Evolutionary conservation across 2,113 vertebrate genomes (phyloP).

Genomic region (Chlamydotis undulata): DNA sequence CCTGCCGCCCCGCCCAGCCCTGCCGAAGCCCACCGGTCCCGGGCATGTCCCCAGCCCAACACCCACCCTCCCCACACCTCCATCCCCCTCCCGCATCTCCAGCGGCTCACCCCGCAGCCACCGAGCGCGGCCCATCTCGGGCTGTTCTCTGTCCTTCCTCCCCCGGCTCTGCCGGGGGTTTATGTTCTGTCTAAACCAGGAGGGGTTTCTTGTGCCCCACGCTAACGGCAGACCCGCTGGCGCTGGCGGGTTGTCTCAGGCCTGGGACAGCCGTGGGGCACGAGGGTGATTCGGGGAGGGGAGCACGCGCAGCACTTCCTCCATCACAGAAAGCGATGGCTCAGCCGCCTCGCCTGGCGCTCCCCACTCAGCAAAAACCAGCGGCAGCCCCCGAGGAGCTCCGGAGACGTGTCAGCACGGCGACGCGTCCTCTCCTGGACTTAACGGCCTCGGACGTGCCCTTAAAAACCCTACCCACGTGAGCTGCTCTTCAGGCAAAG

Average conservation of each 20-base stretch:
- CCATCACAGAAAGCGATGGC: not conserved
- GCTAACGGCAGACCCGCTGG: no score
- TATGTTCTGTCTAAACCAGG: not conserved
- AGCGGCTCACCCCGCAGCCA: no score
- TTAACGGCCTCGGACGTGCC: rapidly evolving
- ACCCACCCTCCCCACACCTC: not conserved
- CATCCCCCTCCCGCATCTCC: not conserved
- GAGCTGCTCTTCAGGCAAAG: rapidly evolving
- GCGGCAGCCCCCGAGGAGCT: not conserved
- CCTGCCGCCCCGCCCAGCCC: not conserved
- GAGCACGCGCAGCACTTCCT: no score
- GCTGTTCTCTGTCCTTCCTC: not conserved
- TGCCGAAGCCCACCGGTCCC: not conserved
- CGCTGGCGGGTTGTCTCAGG: no score
- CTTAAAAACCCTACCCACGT: rapidly evolving
- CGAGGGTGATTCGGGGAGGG: no score
- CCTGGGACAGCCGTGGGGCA: no score
- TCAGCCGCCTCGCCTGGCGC: not conserved
- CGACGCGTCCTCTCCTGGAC: rapidly evolving
- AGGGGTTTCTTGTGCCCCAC: not conserved
- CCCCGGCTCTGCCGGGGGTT: rapidly evolving
- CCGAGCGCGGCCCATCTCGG: not conserved
- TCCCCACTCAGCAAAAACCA: not conserved
- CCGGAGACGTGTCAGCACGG: not conserved
- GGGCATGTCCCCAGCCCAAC: not conserved